Evolutionary conservation across 1,140 invertebrate species (phyloP).

Genomic region (Rhyzopertha dominica): DNA sequence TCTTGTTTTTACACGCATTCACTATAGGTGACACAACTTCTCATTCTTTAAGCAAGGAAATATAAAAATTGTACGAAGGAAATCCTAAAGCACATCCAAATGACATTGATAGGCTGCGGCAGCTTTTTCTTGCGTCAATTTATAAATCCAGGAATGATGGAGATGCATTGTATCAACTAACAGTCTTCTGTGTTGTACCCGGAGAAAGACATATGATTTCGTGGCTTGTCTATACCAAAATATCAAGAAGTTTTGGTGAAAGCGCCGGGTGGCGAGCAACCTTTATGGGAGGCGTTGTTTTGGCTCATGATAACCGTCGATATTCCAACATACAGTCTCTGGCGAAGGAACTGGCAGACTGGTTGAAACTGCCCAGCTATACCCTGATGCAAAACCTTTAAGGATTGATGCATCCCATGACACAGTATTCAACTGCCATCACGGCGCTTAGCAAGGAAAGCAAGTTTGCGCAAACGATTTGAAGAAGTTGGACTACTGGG

Average conservation of each 20-base stretch:
- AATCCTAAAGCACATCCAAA: too few species aligned
- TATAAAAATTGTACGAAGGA: background rate
- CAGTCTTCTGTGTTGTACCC: constrained; percentile 94
- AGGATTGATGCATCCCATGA: constrained; percentile 90
- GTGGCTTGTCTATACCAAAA: constrained; percentile 92
- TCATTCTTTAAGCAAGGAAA: too few species aligned
- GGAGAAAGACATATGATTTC: constrained; percentile 93
- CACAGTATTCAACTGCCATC: constrained; percentile 89
- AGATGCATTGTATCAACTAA: constrained; percentile 90
- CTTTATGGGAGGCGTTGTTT: constrained; percentile 92
- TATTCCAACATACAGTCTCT: constrained; percentile 80
- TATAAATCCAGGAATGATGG: constrained; percentile 98
- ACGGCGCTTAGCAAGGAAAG: constrained; percentile 91
- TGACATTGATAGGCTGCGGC: too few species aligned
- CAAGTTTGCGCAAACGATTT: constrained; percentile 91
- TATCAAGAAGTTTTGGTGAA: constrained; percentile 89
- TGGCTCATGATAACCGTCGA: constrained; percentile 93
- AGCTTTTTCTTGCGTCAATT: constrained; percentile 1
- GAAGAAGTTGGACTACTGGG: constrained; percentile 83
- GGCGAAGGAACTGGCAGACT: constrained; percentile 87
- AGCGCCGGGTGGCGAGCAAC: constrained; percentile 77
- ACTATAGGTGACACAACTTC: too few species aligned
- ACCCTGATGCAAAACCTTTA: constrained; percentile 95
- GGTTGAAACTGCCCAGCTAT: constrained; percentile 80
- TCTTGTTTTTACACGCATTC: too few species aligned